Evolutionary conservation across 2,113 vertebrate genomes (phyloP).

Genomic region (Rhinoptilus africanus): DNA sequence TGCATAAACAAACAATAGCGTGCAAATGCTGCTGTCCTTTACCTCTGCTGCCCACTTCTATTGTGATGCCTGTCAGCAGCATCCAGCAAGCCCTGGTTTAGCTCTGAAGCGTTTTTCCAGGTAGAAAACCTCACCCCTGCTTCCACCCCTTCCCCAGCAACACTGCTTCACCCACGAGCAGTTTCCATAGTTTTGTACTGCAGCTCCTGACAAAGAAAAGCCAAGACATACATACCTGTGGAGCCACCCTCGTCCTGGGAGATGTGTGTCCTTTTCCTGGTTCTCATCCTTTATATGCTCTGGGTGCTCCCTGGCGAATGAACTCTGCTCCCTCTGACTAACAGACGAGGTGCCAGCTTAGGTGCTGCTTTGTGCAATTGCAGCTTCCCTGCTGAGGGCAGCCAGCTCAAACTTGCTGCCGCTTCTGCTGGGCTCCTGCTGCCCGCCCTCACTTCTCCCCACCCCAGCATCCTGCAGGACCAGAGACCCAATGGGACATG

Average conservation of each 20-base stretch:
- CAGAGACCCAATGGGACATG: rapidly evolving
- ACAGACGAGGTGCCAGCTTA: rapidly evolving
- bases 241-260: not conserved
- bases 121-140: not conserved
- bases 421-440: not conserved
- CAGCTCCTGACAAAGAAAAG: not conserved
- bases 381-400: too few relatives aligned
- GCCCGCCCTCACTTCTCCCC: rapidly evolving
- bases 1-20: not conserved
- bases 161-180: rapidly evolving
- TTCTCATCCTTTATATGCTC: not conserved
- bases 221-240: not conserved
- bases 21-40: not conserved
- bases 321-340: not conserved
- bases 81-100: rapidly evolving
- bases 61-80: not conserved
- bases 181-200: not conserved
- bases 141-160: not conserved
- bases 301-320: not conserved
- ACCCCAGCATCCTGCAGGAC: rapidly evolving
- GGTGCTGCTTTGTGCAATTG: not conserved
- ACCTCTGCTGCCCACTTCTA: not conserved
- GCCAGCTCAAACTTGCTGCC: not conserved
- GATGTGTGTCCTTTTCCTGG: rapidly evolving
- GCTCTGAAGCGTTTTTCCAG: not conserved